Conservation (phyloP, 2,888 invertebrate genomes). For the Agonopterix arenella region DNA sequence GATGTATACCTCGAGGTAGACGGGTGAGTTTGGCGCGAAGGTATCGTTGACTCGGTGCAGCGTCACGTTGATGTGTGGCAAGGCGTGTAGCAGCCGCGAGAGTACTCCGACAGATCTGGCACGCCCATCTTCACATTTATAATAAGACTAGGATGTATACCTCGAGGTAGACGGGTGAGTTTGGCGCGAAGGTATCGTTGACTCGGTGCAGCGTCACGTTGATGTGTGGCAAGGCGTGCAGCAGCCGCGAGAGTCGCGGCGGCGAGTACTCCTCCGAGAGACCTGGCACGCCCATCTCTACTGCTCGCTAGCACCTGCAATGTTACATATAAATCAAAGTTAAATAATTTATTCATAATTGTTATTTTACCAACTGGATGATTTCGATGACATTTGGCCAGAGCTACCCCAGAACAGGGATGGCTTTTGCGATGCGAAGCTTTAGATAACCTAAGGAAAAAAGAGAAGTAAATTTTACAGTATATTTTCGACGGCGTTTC, state of each 20-base stretch:
- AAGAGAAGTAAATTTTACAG: too few relatives aligned
- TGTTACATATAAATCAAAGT: too few relatives aligned
- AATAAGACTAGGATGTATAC: conserved; percentile 55
- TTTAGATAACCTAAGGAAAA: too few relatives aligned
- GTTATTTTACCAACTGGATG: too few relatives aligned
- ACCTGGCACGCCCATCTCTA: conserved; percentile 70
- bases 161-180: conserved; percentile 93
- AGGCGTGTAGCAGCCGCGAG: conserved; percentile 90
- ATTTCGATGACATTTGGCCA: too few relatives aligned
- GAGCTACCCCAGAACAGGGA: too few relatives aligned
- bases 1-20: conserved; percentile 94
- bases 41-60: conserved; percentile 94
- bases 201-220: conserved; percentile 93
- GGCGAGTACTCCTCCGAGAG: conserved; percentile 86
- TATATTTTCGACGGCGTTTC: too few relatives aligned
- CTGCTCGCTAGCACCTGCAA: conserved; percentile 42
- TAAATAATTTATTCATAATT: too few relatives aligned
- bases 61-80: too few relatives aligned
- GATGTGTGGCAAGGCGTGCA: conserved; percentile 94
- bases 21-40: conserved; percentile 91
- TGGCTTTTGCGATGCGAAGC: too few relatives aligned
- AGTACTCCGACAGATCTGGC: conserved; percentile 85
- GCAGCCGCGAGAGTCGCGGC: conserved; percentile 89
- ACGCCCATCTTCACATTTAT: too few relatives aligned
- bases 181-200: conserved; percentile 94